Percentiles rank a stretch among this genome's conserved stretches.
Evolutionary conservation across 2,797 vertebrate species (phyloP).

Genomic region (Galaxias olidus): DNA sequence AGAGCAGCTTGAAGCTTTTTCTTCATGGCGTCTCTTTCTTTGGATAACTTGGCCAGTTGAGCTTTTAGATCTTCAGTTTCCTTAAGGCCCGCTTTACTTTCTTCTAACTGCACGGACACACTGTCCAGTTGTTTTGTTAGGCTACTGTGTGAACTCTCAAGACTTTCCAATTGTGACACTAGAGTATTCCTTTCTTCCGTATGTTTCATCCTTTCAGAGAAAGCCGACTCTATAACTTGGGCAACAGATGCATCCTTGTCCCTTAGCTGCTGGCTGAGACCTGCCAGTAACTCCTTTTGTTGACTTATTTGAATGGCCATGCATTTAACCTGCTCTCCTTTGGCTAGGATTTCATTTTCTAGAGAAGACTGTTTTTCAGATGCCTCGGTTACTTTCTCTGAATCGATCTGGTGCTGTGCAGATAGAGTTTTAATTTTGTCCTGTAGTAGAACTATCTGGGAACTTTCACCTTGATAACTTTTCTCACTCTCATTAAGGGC

Average conservation of each 20-base stretch:
- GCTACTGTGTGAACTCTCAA: slow-evolving; percentile 50
- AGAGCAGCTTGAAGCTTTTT: slow-evolving; percentile 87
- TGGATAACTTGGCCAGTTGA: slow-evolving; percentile 65
- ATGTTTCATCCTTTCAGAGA: slow-evolving; percentile 78
- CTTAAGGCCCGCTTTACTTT: slow-evolving; percentile 55
- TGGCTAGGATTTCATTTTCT: slow-evolving; percentile 58
- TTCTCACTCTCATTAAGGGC: slow-evolving; percentile 57
- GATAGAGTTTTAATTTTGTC: slow-evolving; percentile 63
- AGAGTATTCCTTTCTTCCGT: slow-evolving; percentile 71
- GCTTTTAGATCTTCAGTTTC: slow-evolving; percentile 67
- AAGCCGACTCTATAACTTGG: slow-evolving; percentile 78
- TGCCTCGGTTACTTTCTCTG: slow-evolving; percentile 56
- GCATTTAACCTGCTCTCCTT: slow-evolving; percentile 69
- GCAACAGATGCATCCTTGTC: slow-evolving; percentile 80
- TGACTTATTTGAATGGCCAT: slow-evolving; percentile 79
- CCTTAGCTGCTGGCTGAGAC: slow-evolving; percentile 80
- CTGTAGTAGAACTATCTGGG: slow-evolving; percentile 58
- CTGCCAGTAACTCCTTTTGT: slow-evolving; percentile 81
- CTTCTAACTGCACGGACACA: slow-evolving; percentile 65
- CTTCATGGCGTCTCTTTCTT: slow-evolving; percentile 83
- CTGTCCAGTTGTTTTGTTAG: slow-evolving; percentile 49
- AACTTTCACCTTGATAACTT: slow-evolving; percentile 49
- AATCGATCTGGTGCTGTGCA: slow-evolving; percentile 47
- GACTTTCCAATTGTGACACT: slow-evolving; percentile 59
- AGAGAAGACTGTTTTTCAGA: slow-evolving; percentile 52